phyloP scores from a whole-genome alignment of 2,888 invertebrate species.

The Andricus curvator region DNA sequence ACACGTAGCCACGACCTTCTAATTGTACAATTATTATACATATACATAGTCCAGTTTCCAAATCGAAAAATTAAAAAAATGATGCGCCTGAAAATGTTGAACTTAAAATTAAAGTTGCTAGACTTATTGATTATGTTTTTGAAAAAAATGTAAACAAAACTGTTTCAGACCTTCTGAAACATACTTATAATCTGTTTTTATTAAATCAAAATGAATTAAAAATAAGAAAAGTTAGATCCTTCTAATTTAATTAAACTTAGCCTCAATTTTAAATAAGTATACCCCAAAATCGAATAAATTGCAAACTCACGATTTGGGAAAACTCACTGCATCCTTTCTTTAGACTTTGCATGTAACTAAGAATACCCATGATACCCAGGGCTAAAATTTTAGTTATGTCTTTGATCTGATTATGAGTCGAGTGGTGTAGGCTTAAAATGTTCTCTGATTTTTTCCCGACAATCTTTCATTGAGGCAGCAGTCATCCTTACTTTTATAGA shows the following conservation, averaged over 20 bases:
- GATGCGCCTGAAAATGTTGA: too few species aligned
- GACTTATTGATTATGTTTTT: too few species aligned
- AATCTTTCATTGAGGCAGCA: background rate
- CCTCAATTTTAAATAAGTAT: background rate
- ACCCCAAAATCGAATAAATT: background rate
- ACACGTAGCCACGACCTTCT: too few species aligned
- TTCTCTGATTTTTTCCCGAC: conserved; percentile 17
- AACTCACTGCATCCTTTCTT: background rate
- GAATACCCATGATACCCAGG: background rate
- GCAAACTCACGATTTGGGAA: background rate
- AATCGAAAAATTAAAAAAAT: too few species aligned
- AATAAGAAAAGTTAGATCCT: background rate
- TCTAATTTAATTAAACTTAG: background rate
- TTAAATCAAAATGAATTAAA: background rate
- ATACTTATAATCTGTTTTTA: too few species aligned
- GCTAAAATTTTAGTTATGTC: conserved; percentile 12
- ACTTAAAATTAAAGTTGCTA: too few species aligned
- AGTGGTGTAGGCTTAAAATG: conserved; percentile 19
- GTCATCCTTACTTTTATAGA: conserved; percentile 17
- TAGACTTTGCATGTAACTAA: conserved; percentile 14
- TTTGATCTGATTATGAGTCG: conserved; percentile 23
- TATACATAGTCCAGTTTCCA: too few species aligned
- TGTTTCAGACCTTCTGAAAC: too few species aligned
- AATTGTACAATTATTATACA: too few species aligned
- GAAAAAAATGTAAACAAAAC: too few species aligned